A percentile compares a stretch with the other conserved stretches of the same genome.
Evolutionary conservation across 2,113 vertebrate genomes (phyloP).

Genomic region (Origma solitaria): DNA sequence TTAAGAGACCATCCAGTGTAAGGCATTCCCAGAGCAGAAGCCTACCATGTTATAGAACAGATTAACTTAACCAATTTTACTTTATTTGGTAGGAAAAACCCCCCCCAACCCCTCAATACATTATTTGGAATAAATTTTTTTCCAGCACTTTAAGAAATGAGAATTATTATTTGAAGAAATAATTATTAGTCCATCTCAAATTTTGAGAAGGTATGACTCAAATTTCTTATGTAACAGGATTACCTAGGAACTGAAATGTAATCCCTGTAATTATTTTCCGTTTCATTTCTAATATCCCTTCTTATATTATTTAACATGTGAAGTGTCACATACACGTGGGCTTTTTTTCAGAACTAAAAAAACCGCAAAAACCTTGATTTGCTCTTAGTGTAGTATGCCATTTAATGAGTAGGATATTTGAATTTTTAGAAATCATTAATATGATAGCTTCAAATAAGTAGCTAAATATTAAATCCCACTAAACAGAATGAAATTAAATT

Average conservation of each 20-base stretch:
- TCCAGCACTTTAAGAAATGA: not conserved
- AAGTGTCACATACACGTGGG: not conserved
- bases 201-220: not conserved
- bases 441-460: not conserved
- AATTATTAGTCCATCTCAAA: not conserved
- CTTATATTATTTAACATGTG: not conserved
- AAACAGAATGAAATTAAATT: not conserved
- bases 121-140: not conserved
- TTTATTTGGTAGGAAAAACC: not conserved
- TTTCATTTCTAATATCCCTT: not conserved
- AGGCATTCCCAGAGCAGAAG: not conserved
- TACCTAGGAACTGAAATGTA: not conserved
- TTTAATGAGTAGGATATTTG: not conserved
- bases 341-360: not conserved
- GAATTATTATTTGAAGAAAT: not conserved
- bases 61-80: not conserved
- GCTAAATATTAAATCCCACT: not conserved
- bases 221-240: not conserved
- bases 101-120: not conserved
- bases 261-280: constrained; percentile 9
- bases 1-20: not conserved
- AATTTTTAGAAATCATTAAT: not conserved
- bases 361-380: not conserved
- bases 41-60: not conserved
- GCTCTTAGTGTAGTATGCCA: not conserved